phyloP scores from a whole-genome alignment of 1,140 invertebrate genomes.

The Mercenaria mercenaria region DNA sequence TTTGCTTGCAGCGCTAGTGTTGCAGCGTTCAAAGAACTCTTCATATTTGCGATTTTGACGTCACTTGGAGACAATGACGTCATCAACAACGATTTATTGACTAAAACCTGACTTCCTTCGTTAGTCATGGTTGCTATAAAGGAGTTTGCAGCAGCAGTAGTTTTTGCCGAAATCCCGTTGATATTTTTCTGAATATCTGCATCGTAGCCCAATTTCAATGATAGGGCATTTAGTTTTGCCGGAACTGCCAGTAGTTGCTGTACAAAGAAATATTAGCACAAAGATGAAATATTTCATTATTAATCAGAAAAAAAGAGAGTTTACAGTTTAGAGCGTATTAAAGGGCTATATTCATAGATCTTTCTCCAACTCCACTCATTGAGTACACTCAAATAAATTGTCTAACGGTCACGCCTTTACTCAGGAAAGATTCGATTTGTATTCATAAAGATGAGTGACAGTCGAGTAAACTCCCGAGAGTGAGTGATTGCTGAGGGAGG shows the following conservation, averaged over 20 bases:
- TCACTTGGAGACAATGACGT: not conserved
- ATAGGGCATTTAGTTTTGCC: not conserved
- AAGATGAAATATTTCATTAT: too few relatives aligned
- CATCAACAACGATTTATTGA: not conserved
- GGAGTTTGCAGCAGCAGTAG: not conserved
- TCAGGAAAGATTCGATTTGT: too few relatives aligned
- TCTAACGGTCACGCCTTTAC: too few relatives aligned
- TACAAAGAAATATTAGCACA: too few relatives aligned
- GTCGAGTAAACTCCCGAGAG: too few relatives aligned
- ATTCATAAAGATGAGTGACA: too few relatives aligned
- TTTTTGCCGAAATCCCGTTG: not conserved
- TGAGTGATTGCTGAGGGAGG: too few relatives aligned
- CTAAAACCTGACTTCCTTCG: not conserved
- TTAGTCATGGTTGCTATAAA: not conserved
- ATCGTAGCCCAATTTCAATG: not conserved
- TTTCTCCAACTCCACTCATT: too few relatives aligned
- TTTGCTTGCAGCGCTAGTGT: not conserved
- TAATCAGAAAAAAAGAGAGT: too few relatives aligned
- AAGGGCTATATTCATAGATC: too few relatives aligned
- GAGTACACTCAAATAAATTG: too few relatives aligned
- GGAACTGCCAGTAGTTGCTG: not conserved
- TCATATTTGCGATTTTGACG: not conserved
- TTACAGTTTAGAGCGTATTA: too few relatives aligned
- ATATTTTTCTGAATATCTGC: not conserved
- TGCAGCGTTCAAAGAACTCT: not conserved